Conservation (phyloP, 2,888 invertebrate genomes). For the Apamea crenata region DNA sequence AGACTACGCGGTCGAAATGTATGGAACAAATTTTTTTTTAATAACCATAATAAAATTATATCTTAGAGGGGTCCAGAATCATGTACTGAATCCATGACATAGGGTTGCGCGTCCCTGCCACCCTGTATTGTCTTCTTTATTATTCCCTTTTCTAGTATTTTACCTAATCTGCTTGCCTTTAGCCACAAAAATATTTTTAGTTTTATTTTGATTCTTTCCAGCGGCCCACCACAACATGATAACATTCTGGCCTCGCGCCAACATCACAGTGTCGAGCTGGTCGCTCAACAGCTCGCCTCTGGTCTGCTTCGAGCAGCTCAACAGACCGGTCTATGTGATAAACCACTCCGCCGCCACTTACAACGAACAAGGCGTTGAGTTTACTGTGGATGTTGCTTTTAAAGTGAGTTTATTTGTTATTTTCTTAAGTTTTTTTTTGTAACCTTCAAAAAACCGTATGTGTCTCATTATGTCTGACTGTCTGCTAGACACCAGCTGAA, state of each 20-base stretch:
- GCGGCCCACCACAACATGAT: constrained; percentile 81
- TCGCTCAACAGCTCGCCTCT: constrained; percentile 67
- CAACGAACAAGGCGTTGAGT: constrained; percentile 56
- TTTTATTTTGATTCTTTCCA: constrained; percentile 55
- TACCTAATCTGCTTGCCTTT: background rate
- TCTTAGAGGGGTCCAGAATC: too few species aligned
- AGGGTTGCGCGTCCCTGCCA: too few species aligned
- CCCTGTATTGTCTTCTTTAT: background rate
- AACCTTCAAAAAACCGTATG: background rate
- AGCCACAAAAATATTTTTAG: background rate
- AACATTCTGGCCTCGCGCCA: constrained; percentile 74
- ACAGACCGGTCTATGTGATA: constrained; percentile 78
- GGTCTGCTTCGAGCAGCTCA: constrained; percentile 52
- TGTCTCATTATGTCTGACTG: background rate
- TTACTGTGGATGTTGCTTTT: constrained; percentile 72
- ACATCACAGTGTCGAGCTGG: constrained; percentile 74
- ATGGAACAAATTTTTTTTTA: too few species aligned
- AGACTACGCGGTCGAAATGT: too few species aligned
- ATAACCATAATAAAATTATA: too few species aligned
- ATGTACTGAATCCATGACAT: too few species aligned
- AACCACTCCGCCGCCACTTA: constrained; percentile 77
- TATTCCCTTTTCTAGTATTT: background rate
- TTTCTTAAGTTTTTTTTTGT: background rate
- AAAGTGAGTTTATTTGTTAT: constrained; percentile 68
- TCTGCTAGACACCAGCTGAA: background rate